Evolutionary conservation across 35 echinoderm and acorn worm species (phyloP).

Genomic region (Heliocidaris tuberculata): DNA sequence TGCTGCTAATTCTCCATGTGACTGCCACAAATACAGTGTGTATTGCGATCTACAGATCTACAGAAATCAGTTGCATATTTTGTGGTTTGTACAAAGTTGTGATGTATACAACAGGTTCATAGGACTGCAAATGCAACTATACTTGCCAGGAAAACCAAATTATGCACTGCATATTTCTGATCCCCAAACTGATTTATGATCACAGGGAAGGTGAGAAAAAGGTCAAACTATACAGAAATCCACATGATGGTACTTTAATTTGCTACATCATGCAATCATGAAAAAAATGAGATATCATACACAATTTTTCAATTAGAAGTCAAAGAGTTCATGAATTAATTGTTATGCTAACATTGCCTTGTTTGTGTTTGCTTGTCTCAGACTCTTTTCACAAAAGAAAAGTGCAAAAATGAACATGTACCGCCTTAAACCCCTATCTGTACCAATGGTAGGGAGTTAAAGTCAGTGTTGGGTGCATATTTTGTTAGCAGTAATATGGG

Average conservation of each 20-base stretch:
- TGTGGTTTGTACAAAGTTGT: background rate
- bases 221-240: background rate
- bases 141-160: background rate
- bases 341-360: no score
- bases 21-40: no score
- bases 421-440: no score
- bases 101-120: background rate
- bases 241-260: background rate
- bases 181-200: background rate
- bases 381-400: no score
- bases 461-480: no score
- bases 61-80: background rate
- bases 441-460: no score
- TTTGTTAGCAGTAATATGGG: no score
- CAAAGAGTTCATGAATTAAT: background rate
- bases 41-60: no score
- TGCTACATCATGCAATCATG: background rate
- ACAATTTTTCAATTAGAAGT: background rate
- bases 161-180: background rate
- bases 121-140: background rate
- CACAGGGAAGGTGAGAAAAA: background rate
- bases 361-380: no score
- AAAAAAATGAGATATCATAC: background rate
- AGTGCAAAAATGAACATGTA: no score
- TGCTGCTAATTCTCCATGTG: no score